Base-by-base conservation (phyloP, 2,888 invertebrate species). In the Blastobasis adustella region DNA sequence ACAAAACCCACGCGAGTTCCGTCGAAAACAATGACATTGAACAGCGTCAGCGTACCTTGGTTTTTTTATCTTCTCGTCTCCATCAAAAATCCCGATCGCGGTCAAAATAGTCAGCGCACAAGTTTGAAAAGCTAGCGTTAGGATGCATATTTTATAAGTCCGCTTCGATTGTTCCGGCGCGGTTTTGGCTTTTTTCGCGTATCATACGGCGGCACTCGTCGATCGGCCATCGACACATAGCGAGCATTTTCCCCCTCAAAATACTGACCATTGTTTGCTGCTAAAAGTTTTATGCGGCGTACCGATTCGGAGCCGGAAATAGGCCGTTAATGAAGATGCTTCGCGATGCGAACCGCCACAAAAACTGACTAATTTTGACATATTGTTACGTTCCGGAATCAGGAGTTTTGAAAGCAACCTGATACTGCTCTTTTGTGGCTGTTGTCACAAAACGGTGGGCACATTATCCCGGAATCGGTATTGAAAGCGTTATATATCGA, bases 141-240 rank as follows among this genome's bases (percentile, higher is more conserved):
- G 74, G 69, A 79, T 88, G 79, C 85, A 88, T 88, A 86, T 88
- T 88, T 88, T 85, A 88, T 87, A 86, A 84, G 79, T 81, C 77
- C 77, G 77, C 82, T 87, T 87, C 88, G 87, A 87, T 87, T 88
- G 87, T 88, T 85, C 87, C 80, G 78, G 73, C 66, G 77, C 64
- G 79, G 78, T 79, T 76, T 73, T 62, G 58, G 58, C 67, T 75
- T 78, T 76, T 71, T 76, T 77, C 67, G 57, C 71, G 73, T 77
- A 82, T 82, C 80, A 79, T 76, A 73, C 74, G 41, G 52, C 57
- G 69, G 74, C 69, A 65, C 71, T 71, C 73, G 72, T 76, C 84
- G 76, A 82, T 82, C 74, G 73, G 73, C 73, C 71, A 81, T 83
- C 80, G 83, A 79, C 82, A 82, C 80, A 82, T 76, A 73, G 73